Conservation (phyloP, 2,888 invertebrate species). For the Dastarcus helophoroides region DNA sequence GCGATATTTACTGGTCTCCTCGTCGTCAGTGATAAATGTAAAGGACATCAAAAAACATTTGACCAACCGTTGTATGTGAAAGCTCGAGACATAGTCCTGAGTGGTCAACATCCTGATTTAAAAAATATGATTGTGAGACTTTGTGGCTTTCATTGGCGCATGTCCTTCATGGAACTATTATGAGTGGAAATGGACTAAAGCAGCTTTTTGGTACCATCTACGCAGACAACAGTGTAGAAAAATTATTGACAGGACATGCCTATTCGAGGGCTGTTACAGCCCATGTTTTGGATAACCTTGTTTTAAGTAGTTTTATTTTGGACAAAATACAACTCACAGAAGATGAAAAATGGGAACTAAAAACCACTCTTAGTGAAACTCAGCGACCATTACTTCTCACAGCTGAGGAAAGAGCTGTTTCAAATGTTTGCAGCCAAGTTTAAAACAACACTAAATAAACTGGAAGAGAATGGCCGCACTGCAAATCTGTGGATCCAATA, state of each 20-base stretch:
- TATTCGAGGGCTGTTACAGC: conserved; percentile 17
- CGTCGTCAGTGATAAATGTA: conserved; percentile 11
- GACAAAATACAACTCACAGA: too few relatives aligned
- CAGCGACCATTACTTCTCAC: too few relatives aligned
- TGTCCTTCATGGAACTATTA: conserved; percentile 6
- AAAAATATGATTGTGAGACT: conserved; percentile 13
- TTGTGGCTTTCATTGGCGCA: conserved; percentile 7
- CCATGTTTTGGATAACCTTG: conserved; percentile 9
- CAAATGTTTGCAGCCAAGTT: too few relatives aligned
- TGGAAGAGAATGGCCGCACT: conserved; percentile 17
- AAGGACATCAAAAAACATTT: conserved; percentile 13
- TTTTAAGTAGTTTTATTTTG: too few relatives aligned
- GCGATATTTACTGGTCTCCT: conserved; percentile 15
- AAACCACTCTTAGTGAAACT: too few relatives aligned
- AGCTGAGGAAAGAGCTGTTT: too few relatives aligned
- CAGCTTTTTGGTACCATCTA: conserved; percentile 17
- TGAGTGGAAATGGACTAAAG: conserved; percentile 4
- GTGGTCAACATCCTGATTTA: not conserved
- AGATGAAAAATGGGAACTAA: too few relatives aligned
- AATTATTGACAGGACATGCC: conserved; percentile 18
- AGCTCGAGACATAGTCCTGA: conserved; percentile 15
- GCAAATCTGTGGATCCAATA: conserved; percentile 21
- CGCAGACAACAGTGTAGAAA: conserved; percentile 17
- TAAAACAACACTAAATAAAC: too few relatives aligned
- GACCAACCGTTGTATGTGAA: conserved; percentile 21